phyloP scores from a whole-genome alignment of 1,140 invertebrate genomes.

The Cardiocondyla obscurior region DNA sequence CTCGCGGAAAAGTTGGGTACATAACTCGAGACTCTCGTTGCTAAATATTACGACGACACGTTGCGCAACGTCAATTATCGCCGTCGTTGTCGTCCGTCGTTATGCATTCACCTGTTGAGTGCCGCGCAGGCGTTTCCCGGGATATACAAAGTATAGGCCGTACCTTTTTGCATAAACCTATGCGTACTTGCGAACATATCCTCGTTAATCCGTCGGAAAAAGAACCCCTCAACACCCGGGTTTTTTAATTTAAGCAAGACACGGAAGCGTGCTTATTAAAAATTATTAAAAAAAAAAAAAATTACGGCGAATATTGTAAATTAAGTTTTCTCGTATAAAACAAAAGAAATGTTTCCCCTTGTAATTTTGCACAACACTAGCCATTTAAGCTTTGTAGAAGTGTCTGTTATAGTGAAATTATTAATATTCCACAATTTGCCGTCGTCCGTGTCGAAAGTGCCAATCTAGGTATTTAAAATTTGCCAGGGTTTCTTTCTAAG shows the following conservation, averaged over 20 bases:
- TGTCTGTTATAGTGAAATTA: neutral
- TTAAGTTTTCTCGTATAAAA: neutral
- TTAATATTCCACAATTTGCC: neutral
- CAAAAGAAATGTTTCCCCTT: neutral
- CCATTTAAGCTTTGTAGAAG: neutral
- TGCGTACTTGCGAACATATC: no score
- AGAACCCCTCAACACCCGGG: neutral
- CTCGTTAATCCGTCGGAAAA: neutral
- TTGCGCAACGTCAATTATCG: conserved; percentile 73
- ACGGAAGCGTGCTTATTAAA: neutral
- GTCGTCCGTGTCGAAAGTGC: neutral
- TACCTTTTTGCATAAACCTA: neutral
- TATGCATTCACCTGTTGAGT: conserved; percentile 35
- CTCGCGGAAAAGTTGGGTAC: conserved; percentile 59
- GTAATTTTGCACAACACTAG: neutral
- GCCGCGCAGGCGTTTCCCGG: neutral
- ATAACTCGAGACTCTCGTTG: conserved; percentile 48
- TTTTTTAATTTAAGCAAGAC: neutral
- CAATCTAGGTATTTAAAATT: neutral
- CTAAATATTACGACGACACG: conserved; percentile 71
- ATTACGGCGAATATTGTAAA: neutral
- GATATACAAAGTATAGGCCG: neutral
- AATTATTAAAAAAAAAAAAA: neutral
- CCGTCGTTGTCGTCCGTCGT: conserved; percentile 52
- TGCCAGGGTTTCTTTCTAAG: neutral